These are phyloP conservation scores for Microcebus griseorufus DNA, from an alignment of 2,113 vertebrate species.

Conservation along the genomic window DNA sequence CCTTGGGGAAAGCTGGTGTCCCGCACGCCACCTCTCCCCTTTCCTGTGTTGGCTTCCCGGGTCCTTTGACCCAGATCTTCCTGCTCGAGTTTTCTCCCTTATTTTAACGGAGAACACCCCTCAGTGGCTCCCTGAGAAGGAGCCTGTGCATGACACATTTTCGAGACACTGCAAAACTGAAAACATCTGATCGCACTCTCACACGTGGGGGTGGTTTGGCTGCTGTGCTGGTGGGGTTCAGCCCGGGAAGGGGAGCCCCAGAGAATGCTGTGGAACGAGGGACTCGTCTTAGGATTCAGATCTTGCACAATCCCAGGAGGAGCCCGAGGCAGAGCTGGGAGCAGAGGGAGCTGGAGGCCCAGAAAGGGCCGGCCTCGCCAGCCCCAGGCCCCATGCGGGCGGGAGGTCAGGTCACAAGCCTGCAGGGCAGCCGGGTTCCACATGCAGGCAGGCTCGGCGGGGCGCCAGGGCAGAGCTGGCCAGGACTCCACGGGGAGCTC, in stretches of 20 bases:
- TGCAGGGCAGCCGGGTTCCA: fast-evolving
- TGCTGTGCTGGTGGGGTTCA: fast-evolving
- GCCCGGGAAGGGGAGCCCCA: not conserved
- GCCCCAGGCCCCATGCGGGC: not conserved
- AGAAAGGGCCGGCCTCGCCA: not conserved
- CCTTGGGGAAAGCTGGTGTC: not conserved
- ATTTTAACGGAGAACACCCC: not conserved
- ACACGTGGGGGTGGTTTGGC: not conserved
- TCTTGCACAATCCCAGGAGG: not conserved
- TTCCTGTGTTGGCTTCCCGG: not conserved
- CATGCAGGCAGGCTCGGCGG: fast-evolving
- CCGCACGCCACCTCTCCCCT: not conserved
- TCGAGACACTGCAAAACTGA: not conserved
- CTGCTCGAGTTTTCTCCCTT: not conserved
- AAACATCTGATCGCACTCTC: not conserved
- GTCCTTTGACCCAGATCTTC: too few species aligned
- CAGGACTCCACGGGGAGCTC: too few species aligned
- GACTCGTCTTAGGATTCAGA: not conserved
- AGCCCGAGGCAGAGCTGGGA: not conserved
- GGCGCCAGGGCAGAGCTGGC: not conserved
- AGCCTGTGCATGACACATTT: not conserved
- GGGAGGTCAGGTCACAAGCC: not conserved
- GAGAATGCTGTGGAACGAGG: too few species aligned
- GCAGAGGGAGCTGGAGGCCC: too few species aligned
- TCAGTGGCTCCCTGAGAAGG: not conserved